Evolutionary conservation across 1,140 invertebrate species (phyloP).

Genomic region (Bombus fervidus): DNA sequence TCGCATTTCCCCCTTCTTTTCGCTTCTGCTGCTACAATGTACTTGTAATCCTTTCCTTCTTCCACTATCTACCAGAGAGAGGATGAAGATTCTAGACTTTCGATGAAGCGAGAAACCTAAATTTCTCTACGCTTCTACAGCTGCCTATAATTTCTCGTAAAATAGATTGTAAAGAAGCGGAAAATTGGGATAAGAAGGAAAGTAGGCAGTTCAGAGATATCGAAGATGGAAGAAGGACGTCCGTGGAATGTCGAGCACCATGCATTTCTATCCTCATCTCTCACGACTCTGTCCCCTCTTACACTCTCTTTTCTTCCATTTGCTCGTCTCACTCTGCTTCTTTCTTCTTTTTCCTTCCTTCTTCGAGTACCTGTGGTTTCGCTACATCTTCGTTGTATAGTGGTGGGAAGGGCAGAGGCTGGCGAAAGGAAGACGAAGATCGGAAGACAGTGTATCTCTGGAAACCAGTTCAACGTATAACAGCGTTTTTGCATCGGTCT

Average conservation of each 20-base stretch:
- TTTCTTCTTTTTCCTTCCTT: neutral
- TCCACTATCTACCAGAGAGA: no score
- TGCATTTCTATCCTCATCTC: neutral
- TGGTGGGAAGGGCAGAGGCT: no score
- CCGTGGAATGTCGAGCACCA: slow-evolving; percentile 49
- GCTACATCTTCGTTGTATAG: neutral
- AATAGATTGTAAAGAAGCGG: no score
- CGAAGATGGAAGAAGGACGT: slow-evolving; percentile 44
- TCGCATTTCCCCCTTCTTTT: no score
- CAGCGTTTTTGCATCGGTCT: slow-evolving; percentile 56
- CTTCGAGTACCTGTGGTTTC: neutral
- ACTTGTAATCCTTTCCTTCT: no score
- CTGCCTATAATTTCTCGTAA: no score
- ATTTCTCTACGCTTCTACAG: no score
- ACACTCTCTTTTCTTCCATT: neutral
- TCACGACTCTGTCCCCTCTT: neutral
- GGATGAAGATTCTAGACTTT: no score
- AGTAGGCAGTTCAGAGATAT: no score
- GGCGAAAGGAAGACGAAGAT: slow-evolving; percentile 3
- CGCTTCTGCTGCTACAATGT: no score
- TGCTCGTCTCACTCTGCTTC: neutral
- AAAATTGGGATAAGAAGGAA: no score
- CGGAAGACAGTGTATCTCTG: slow-evolving; percentile 34
- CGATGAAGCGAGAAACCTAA: no score
- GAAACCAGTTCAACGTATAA: slow-evolving; percentile 62